Evolutionary conservation across 2,888 invertebrate genomes (phyloP), one percentile per base, ranked within the genome.

Genomic region (Stenolophus ochropezus): DNA sequence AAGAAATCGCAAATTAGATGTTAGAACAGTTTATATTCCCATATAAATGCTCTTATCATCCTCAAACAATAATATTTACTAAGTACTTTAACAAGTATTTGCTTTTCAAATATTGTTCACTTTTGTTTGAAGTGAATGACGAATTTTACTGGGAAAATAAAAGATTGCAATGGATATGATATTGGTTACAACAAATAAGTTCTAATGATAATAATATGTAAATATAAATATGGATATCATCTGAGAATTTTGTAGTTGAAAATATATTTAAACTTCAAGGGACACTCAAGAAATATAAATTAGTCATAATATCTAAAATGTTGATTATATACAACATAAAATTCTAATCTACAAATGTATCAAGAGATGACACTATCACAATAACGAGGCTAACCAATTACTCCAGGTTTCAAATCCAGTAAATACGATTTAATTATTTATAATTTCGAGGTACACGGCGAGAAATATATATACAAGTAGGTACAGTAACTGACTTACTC

Each of bases 11-110:
- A 61, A 25, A 25, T 14, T 61, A 23, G 56, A 56, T 61, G 6
- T 18, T 5, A 11, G 21, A 56, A 53, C 18, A 23, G 14, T 23
- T 20, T 56, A 20, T 21, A n/a, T 25, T 61, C n/a, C n/a, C 23
- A 61, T n/a, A 20, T 4, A 56, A 56, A 49, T 20, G 4, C 5
- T 61, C 4, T 61, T 61, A 61, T 61, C 61, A 23, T 61, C 1
- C 0, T 8, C 27, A 33, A 69, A 69, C 18, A 69, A 69, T 69
- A 33, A 69, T 33, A 69, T 33, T 33, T 69, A 61, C n/a, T 21
- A 61, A 18, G 58, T 58, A 58, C 4, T 23, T 4, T 21, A 61
- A 5, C 23, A 61, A 25, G 14, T 25, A 25, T 61, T 61, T 25
- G 25, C 25, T 14, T 1, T 42, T 42, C 8, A 42, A 42, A 56